Evolutionary conservation across 2,888 invertebrate species (phyloP).

Genomic region (Calameuta filiformis): DNA sequence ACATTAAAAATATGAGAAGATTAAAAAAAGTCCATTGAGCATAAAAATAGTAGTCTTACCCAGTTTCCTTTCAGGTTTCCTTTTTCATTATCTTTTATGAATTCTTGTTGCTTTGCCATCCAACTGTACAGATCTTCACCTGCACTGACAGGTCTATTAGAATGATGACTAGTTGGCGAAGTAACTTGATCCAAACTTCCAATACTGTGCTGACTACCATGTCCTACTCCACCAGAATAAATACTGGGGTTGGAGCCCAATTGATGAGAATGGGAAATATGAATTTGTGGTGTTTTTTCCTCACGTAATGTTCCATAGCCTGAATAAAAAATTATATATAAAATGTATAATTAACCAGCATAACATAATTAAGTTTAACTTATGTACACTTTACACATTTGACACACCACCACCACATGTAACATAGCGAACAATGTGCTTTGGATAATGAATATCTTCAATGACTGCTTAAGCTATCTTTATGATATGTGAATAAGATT

Average conservation of each 20-base stretch:
- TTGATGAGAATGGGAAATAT: slow-evolving; percentile 62
- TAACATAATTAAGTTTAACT: neutral
- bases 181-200: slow-evolving; percentile 62
- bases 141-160: slow-evolving; percentile 70
- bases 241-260: slow-evolving; percentile 77
- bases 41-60: slow-evolving; percentile 43
- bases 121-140: slow-evolving; percentile 94
- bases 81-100: slow-evolving; percentile 65
- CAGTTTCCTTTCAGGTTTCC: slow-evolving; percentile 62
- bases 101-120: slow-evolving; percentile 93
- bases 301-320: slow-evolving; percentile 83
- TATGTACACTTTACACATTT: neutral
- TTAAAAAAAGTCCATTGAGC: neutral
- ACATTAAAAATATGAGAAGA: neutral
- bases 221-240: slow-evolving; percentile 60
- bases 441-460: neutral
- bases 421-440: neutral
- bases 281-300: slow-evolving; percentile 69
- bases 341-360: neutral
- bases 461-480: neutral
- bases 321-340: slow-evolving; percentile 47
- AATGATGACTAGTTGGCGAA: slow-evolving; percentile 69
- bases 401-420: neutral
- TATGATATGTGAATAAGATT: neutral
- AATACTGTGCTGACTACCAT: slow-evolving; percentile 63